Base-by-base conservation (phyloP, 2,888 invertebrate genomes). In the Trichacis sp. region DNA sequence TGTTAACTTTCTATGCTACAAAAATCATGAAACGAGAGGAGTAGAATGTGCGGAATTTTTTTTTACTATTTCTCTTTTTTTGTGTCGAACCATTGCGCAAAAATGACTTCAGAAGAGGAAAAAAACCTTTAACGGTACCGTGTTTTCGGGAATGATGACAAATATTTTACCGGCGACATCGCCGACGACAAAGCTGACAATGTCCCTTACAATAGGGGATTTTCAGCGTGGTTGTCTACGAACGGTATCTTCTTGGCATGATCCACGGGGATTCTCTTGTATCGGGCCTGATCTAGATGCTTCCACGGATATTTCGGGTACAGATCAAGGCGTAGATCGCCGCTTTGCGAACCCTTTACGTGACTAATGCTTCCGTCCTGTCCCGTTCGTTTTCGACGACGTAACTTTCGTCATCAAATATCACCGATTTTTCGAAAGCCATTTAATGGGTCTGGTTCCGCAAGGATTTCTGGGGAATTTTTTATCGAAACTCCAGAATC, bases 211-310 rank as follows among this genome's bases (percentile, higher is more conserved):
- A 77, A 78, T 77, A 72, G 72, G 64, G 60, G 72, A 77, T 80
- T 79, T 77, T 77, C 75, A 76, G 73, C 77, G 71, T 72, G 68
- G 70, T 74, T 73, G 71, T 71, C 72, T 67, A 54, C 56, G 72
- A 71, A 71, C 59, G 70, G 57, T 59, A 68, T 54, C 72, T 70
- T 72, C 69, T 73, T 70, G 66, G 71, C 71, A 75, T 74, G 77
- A 78, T 79, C 80, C 77, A 75, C 72, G 75, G 77, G 78, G 75
- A 75, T 76, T 72, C 49, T 49, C 53, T 59, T 53, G 70, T 80
- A 80, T 79, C 76, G 68, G 58, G 50, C 64, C 65, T 69, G 75
- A 77, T 78, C 77, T 79, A 60, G 74, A 78, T 77, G 73, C 76
- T 64, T 61, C 52, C 60, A 68, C 33, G 71, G 73, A 73, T 75